These are phyloP conservation scores for Triplophysa bombifrons DNA, from an alignment of 2,797 vertebrate genomes.

Conservation along the genomic window DNA sequence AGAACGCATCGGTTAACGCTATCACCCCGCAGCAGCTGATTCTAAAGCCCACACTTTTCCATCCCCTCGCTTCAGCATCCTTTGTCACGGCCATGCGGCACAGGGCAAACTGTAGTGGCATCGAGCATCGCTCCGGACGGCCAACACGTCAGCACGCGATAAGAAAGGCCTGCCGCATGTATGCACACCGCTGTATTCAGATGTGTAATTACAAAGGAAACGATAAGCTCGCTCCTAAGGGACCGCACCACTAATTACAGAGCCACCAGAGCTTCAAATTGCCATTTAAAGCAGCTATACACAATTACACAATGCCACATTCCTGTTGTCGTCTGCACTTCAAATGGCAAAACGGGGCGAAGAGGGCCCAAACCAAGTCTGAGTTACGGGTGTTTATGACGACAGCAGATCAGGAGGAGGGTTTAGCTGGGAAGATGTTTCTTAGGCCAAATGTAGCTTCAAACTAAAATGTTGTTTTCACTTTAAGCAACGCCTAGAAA, in stretches of 20 bases:
- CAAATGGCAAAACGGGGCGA: conserved; percentile 14
- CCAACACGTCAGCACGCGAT: conserved; percentile 30
- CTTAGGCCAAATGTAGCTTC: background rate
- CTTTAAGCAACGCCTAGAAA: background rate
- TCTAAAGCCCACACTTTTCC: background rate
- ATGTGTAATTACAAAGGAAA: conserved; percentile 78
- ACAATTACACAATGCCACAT: conserved; percentile 77
- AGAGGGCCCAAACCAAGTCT: conserved; percentile 14
- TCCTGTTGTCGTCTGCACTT: conserved; percentile 65
- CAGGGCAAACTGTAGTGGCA: background rate
- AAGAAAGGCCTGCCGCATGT: conserved; percentile 48
- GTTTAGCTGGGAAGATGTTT: background rate
- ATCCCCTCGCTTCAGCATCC: conserved; percentile 8
- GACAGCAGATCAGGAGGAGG: conserved; percentile 14
- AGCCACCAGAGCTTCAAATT: conserved; percentile 82
- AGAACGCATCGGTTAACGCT: background rate
- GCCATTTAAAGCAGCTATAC: conserved; percentile 80
- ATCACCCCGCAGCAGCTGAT: background rate
- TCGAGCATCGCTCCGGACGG: background rate
- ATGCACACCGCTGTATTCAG: conserved; percentile 50
- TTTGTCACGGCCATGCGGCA: conserved; percentile 4
- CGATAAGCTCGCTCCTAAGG: conserved; percentile 76
- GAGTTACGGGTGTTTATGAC: conserved; percentile 48
- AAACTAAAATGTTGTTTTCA: background rate
- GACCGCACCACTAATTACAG: conserved; percentile 80